Evolutionary conservation across 1,140 invertebrate species (phyloP).

Genomic region (Magallana ariakensis): DNA sequence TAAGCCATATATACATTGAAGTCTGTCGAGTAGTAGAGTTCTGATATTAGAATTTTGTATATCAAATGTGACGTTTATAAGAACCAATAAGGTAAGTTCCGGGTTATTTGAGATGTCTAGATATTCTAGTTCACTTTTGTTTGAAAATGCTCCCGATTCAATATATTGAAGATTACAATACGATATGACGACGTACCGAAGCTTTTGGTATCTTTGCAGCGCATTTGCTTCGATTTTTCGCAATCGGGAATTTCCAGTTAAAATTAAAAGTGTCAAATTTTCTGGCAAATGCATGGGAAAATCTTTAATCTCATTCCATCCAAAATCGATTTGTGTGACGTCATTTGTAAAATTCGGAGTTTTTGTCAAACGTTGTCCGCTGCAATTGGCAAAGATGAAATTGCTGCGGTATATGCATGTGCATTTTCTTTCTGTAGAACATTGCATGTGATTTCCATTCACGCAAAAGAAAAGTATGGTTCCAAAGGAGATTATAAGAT

Average conservation of each 20-base stretch:
- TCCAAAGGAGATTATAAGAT: not conserved
- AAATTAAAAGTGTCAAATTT: not conserved
- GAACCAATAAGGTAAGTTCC: conserved; percentile 22
- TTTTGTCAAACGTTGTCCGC: not conserved
- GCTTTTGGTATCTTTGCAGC: not conserved
- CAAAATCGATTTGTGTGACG: not conserved
- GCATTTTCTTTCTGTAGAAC: not conserved
- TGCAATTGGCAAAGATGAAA: not conserved
- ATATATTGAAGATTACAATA: conserved; percentile 4
- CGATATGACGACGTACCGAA: conserved; percentile 8
- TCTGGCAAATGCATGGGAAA: not conserved
- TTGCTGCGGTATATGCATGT: not conserved
- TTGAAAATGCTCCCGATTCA: not conserved
- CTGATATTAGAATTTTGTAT: not conserved
- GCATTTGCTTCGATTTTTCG: not conserved
- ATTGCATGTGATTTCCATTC: not conserved
- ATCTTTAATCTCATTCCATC: not conserved
- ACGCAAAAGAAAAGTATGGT: not conserved
- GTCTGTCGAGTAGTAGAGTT: not conserved
- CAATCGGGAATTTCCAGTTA: not conserved
- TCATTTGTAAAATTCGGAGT: not conserved
- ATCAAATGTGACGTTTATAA: conserved; percentile 3
- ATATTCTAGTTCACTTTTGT: not conserved
- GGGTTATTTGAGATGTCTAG: conserved; percentile 22
- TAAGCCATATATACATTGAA: conserved; percentile 26